A percentile compares a stretch with the other conserved stretches of the same genome.
These are phyloP conservation scores for Cheilosia vulpina DNA, from an alignment of 2,888 invertebrate species.

Conservation along the genomic window DNA sequence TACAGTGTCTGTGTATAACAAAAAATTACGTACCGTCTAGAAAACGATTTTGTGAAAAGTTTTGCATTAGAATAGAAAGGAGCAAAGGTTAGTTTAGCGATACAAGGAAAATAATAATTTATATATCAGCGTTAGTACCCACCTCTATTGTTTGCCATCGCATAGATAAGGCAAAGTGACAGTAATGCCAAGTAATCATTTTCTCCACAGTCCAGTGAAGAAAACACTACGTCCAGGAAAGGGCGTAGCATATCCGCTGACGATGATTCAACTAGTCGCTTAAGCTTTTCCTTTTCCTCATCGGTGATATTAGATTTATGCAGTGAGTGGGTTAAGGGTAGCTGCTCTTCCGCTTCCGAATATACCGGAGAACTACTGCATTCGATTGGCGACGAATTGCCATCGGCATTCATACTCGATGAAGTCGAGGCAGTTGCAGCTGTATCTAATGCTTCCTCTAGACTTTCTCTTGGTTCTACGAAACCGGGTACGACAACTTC, in stretches of 20 bases:
- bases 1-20: constrained; percentile 10
- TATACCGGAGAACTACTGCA: constrained; percentile 61
- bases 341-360: constrained; percentile 65
- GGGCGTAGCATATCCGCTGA: constrained; percentile 83
- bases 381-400: constrained; percentile 69
- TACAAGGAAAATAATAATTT: constrained; percentile 40
- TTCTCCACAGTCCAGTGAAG: constrained; percentile 93
- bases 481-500: constrained; percentile 86
- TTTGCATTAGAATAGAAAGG: constrained; percentile 53
- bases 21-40: constrained; percentile 70
- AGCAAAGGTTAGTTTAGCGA: constrained; percentile 43
- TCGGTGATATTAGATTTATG: constrained; percentile 92
- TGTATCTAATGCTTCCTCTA: constrained; percentile 90
- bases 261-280: constrained; percentile 79
- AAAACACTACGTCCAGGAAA: constrained; percentile 94
- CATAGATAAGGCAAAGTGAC: constrained; percentile 95
- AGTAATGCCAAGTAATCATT: constrained; percentile 98
- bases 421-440: constrained; percentile 78
- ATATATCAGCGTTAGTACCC: constrained; percentile 77
- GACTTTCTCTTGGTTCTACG: constrained; percentile 89
- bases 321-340: constrained; percentile 17
- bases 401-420: constrained; percentile 41
- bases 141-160: constrained; percentile 97
- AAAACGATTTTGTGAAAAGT: constrained; percentile 49
- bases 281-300: constrained; percentile 92